Evolutionary conservation across 2,888 invertebrate genomes (phyloP), one percentile per base, ranked within the genome.

Genomic region (Eutolmus rufibarbis): DNA sequence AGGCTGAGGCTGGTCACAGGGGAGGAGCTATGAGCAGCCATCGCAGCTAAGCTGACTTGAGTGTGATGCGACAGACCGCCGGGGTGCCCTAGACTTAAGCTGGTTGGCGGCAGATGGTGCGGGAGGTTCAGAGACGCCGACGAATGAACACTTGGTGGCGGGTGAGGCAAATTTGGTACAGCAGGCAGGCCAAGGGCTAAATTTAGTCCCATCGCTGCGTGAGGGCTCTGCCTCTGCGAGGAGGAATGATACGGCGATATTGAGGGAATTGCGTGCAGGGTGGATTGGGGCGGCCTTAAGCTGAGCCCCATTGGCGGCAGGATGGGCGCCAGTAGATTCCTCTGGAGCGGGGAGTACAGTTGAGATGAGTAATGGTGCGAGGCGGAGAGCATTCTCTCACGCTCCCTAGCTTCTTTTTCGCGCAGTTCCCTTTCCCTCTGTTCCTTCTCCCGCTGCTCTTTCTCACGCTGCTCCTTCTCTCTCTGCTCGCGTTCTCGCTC

Each of bases 401-500:
- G 90, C 82, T 92, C 92, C 7, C 93, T 90, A n/a, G 92, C 92
- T 43, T 92, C 90, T n/a, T 92, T 92, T 89, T 94, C 93, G 43
- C 94, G 92, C 23, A 93, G 93, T 89, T 93, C 91, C 51, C 92
- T 88, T 19, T 92, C 92, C 0, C 92, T 90, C 77, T 92, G 92
- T 28, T 92, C 90, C 23, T 90, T 89, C 43, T 94, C 90, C 8
- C 89, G 86, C 88, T 89, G 88, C 88, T 90, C 89, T 86, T 90
- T 90, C 40, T 91, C 90, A 7, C 89, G 82, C 87, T 89, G 89
- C 74, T 90, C 90, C 78, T 90, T 90, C 34, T 91, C 90, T n/a
- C 91, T 90, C 31, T 93, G 93, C 87, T 93, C 92, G 82, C 92
- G 92, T 88, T 92, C 92, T 84, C 92, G 92, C 88, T 92, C 92